A percentile compares a stretch with the other conserved stretches of the same genome.
phyloP scores from a whole-genome alignment of 2,888 invertebrate species.

The Megamerina dolium region DNA sequence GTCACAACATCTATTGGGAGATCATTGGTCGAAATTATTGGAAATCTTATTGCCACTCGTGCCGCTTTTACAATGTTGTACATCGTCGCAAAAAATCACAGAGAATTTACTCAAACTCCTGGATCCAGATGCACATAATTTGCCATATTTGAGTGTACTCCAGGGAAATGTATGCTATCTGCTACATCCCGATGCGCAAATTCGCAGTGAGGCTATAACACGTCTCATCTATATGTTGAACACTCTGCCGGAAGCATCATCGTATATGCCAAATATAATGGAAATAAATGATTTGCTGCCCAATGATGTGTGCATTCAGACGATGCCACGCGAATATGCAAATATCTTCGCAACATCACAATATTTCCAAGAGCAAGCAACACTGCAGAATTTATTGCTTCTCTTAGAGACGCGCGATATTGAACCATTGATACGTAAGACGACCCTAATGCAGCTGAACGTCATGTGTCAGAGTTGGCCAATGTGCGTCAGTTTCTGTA shows the following conservation, averaged over 20 bases:
- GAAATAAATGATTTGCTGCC: constrained; percentile 31
- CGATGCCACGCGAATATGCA: constrained; percentile 26
- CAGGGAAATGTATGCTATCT: constrained; percentile 39
- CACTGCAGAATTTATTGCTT: constrained; percentile 31
- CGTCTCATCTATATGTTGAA: constrained; percentile 34
- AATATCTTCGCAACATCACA: constrained; percentile 29
- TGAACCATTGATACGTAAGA: constrained; percentile 39
- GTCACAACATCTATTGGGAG: constrained; percentile 27
- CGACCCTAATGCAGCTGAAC: constrained; percentile 39
- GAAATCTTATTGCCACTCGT: constrained; percentile 31
- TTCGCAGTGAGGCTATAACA: constrained; percentile 33
- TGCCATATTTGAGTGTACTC: constrained; percentile 28
- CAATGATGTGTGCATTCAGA: constrained; percentile 33
- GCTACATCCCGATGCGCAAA: constrained; percentile 27
- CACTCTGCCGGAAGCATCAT: constrained; percentile 21
- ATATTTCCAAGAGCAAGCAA: constrained; percentile 9
- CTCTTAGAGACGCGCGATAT: constrained; percentile 34
- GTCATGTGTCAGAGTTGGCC: constrained; percentile 36
- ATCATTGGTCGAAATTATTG: constrained; percentile 26
- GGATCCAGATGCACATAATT: constrained; percentile 31
- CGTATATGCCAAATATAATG: constrained; percentile 28
- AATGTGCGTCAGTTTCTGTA: constrained; percentile 27
- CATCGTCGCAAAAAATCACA: constrained; percentile 23
- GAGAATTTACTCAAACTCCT: constrained; percentile 28
- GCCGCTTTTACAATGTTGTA: constrained; percentile 34